Conservation (phyloP, 2,888 invertebrate species). For the Anagyrus pseudococci region DNA sequence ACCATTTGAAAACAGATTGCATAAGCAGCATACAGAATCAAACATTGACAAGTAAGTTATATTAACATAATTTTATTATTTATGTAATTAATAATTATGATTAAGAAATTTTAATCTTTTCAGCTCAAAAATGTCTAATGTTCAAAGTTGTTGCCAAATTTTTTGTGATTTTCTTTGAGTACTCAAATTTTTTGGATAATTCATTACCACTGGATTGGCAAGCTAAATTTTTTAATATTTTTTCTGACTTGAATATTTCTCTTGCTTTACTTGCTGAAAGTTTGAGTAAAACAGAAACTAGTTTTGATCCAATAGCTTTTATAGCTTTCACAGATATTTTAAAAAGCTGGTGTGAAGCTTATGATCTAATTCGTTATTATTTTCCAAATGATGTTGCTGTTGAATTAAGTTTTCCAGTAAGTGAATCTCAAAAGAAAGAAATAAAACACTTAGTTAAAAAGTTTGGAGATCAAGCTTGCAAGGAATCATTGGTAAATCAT, state of each 20-base stretch:
- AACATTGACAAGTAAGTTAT: slow-evolving; percentile 26
- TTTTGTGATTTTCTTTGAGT: slow-evolving; percentile 46
- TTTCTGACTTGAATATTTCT: slow-evolving; percentile 47
- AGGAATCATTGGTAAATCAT: slow-evolving; percentile 46
- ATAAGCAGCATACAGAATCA: slow-evolving; percentile 29
- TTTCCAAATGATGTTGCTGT: slow-evolving; percentile 40
- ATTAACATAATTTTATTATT: neutral
- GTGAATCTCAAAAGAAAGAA: slow-evolving; percentile 45
- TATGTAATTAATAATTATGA: neutral
- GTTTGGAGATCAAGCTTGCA: slow-evolving; percentile 42
- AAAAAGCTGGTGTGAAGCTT: slow-evolving; percentile 48
- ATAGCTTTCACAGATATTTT: slow-evolving; percentile 42
- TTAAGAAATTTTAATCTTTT: slow-evolving; percentile 11
- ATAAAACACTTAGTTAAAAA: slow-evolving; percentile 44
- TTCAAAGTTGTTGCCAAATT: slow-evolving; percentile 44
- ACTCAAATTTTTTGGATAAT: slow-evolving; percentile 49
- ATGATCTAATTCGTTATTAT: slow-evolving; percentile 48
- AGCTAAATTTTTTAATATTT: slow-evolving; percentile 46
- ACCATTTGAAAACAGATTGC: slow-evolving; percentile 49
- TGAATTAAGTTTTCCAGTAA: slow-evolving; percentile 43
- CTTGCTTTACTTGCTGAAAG: slow-evolving; percentile 44
- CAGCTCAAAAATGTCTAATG: slow-evolving; percentile 30
- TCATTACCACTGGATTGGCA: slow-evolving; percentile 38
- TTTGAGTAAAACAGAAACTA: slow-evolving; percentile 31
- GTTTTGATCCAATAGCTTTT: slow-evolving; percentile 12